These are phyloP conservation scores for Crocodylus rhombifer DNA, from an alignment of 2,797 vertebrate species.

Conservation along the genomic window DNA sequence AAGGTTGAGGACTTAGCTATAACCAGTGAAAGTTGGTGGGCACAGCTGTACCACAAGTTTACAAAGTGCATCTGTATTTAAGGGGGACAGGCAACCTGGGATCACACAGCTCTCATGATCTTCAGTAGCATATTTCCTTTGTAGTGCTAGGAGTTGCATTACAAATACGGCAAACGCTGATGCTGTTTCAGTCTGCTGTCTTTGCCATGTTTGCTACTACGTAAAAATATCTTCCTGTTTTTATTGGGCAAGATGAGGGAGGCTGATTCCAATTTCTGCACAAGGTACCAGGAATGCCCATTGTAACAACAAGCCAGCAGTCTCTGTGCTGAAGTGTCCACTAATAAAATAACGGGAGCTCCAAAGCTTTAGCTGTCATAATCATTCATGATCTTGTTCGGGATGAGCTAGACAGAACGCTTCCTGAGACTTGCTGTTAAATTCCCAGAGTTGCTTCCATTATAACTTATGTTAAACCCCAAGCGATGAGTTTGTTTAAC, in stretches of 20 bases:
- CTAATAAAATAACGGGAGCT: background rate
- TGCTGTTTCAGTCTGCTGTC: fast-evolving
- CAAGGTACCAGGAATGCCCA: background rate
- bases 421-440: slow-evolving; percentile 54
- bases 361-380: background rate
- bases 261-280: slow-evolving; percentile 21
- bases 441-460: background rate
- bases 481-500: background rate
- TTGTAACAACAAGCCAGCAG: background rate
- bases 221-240: slow-evolving; percentile 19
- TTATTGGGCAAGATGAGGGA: slow-evolving; percentile 1
- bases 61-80: fast-evolving
- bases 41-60: background rate
- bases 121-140: background rate
- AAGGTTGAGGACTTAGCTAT: background rate
- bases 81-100: background rate
- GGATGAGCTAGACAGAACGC: slow-evolving; percentile 41
- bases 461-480: background rate
- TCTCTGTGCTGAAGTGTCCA: background rate
- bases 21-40: background rate
- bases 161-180: background rate
- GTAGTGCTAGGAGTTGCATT: background rate
- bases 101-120: background rate
- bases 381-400: background rate
- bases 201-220: background rate